Conservation (phyloP, 2,888 invertebrate genomes). For the Volucella inflata region DNA sequence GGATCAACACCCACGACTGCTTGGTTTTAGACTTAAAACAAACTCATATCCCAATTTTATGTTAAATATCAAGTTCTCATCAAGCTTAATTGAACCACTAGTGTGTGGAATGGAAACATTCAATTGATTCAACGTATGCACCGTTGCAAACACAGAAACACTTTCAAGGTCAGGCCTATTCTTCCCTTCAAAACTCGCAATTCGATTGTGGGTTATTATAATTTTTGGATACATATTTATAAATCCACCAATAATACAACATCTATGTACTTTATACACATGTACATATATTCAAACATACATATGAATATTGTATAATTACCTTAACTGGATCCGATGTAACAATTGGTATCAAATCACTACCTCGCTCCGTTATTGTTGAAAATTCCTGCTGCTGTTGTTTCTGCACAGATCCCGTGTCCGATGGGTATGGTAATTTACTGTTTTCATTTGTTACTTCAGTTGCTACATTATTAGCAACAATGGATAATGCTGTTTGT, state of each 20-base stretch:
- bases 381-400: constrained; percentile 68
- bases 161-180: too few relatives aligned
- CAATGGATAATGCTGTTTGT: constrained; percentile 92
- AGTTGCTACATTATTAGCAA: constrained; percentile 92
- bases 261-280: constrained; percentile 4
- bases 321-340: constrained; percentile 82
- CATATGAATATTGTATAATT: constrained; percentile 9
- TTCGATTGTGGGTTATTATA: too few relatives aligned
- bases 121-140: too few relatives aligned
- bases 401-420: constrained; percentile 82
- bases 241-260: background rate
- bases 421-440: constrained; percentile 84
- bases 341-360: constrained; percentile 77
- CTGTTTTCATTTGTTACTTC: constrained; percentile 87
- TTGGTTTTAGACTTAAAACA: too few relatives aligned
- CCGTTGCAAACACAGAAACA: too few relatives aligned
- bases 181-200: too few relatives aligned
- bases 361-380: constrained; percentile 31
- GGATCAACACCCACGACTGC: too few relatives aligned
- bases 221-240: background rate
- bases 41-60: too few relatives aligned
- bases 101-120: too few relatives aligned
- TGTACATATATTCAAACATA: constrained; percentile 7
- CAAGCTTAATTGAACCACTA: too few relatives aligned
- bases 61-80: too few relatives aligned